A percentile compares a stretch with the other conserved stretches of the same genome.
Conservation (phyloP, 2,888 invertebrate species). For the Agrotis puta region DNA sequence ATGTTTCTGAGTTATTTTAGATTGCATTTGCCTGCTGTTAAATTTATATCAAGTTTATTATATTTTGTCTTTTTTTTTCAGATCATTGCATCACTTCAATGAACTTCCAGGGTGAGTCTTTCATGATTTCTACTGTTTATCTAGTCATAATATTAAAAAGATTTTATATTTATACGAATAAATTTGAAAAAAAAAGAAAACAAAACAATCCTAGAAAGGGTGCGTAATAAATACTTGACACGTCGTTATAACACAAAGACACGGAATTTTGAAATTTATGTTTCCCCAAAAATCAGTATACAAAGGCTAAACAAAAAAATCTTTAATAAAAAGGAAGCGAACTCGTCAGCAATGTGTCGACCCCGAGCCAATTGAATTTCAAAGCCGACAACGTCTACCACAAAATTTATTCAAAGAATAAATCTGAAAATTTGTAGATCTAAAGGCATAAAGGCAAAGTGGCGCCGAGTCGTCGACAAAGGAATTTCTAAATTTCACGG, state of each 20-base stretch:
- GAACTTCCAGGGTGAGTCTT: not conserved
- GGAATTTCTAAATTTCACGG: constrained; percentile 91
- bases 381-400: constrained; percentile 90
- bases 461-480: constrained; percentile 89
- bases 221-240: constrained; percentile 55
- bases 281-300: constrained; percentile 67
- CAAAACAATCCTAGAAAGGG: constrained; percentile 23
- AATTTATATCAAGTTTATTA: not conserved
- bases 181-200: not conserved
- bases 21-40: too few relatives aligned
- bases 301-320: constrained; percentile 76
- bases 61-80: not conserved
- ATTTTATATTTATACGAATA: not conserved
- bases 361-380: constrained; percentile 90
- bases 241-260: constrained; percentile 51
- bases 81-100: not conserved
- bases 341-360: constrained; percentile 89
- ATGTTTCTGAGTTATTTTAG: too few relatives aligned
- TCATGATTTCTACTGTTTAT: too few relatives aligned
- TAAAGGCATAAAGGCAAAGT: constrained; percentile 88
- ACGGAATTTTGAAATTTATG: constrained; percentile 62
- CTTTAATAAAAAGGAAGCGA: constrained; percentile 82
- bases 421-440: constrained; percentile 91
- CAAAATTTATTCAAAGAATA: constrained; percentile 91
- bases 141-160: too few relatives aligned